phyloP scores from a whole-genome alignment of 2,888 invertebrate species.

The Orchesellides sinensis region DNA sequence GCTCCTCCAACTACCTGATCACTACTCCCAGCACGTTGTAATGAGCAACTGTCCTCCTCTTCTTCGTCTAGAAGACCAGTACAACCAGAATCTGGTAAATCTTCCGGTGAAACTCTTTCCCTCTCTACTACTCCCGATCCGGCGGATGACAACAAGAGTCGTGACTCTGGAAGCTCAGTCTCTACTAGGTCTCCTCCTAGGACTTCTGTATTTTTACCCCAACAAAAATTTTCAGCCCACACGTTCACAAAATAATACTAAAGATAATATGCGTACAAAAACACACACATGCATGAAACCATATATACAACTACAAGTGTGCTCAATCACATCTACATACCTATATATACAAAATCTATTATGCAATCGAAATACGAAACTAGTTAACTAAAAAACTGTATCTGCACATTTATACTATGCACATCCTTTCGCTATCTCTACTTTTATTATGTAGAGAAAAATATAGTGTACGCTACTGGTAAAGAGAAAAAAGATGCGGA shows the following conservation, averaged over 20 bases:
- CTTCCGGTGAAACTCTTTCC: conserved; percentile 59
- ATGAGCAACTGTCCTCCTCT: conserved; percentile 59
- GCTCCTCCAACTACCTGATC: conserved; percentile 30
- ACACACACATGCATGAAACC: neutral
- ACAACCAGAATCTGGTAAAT: conserved; percentile 71
- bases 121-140: conserved; percentile 26
- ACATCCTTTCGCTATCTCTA: neutral
- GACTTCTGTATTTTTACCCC: conserved; percentile 51
- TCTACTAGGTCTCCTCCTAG: conserved; percentile 60
- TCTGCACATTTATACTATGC: conserved; percentile 3
- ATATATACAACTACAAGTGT: neutral
- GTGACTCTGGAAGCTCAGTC: conserved; percentile 60
- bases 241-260: conserved; percentile 47
- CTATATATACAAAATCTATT: too few species aligned
- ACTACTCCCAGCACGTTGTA: conserved; percentile 57
- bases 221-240: conserved; percentile 50
- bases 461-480: neutral
- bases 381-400: conserved; percentile 8
- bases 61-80: conserved; percentile 71
- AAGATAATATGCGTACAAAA: neutral
- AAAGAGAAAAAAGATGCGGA: neutral
- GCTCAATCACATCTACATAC: neutral
- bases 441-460: neutral
- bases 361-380: conserved; percentile 5
- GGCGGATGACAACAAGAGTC: conserved; percentile 57